Percentiles rank a stretch among this genome's conserved stretches.
phyloP scores from a whole-genome alignment of 2,797 vertebrate genomes.

The Ctenochaetus hawaiiensis region DNA sequence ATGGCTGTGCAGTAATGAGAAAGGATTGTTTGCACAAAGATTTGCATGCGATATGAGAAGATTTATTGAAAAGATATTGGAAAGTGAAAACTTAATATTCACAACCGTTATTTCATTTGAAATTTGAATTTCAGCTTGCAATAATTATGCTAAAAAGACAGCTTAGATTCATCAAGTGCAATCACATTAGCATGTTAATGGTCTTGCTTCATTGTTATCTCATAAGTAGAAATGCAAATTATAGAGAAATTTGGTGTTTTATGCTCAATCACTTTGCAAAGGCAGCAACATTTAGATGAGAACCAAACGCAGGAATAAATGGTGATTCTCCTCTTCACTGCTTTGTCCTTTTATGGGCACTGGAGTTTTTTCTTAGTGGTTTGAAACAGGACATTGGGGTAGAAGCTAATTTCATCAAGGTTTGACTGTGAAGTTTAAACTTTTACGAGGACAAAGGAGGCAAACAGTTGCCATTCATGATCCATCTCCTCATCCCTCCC shows the following conservation, averaged over 20 bases:
- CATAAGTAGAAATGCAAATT: conserved; percentile 31
- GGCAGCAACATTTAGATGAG: background rate
- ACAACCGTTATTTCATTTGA: conserved; percentile 29
- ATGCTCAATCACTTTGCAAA: background rate
- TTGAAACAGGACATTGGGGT: background rate
- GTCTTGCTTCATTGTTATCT: conserved; percentile 35
- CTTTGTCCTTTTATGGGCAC: background rate
- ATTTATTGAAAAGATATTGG: conserved; percentile 11
- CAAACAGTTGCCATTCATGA: background rate
- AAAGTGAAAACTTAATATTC: conserved; percentile 34
- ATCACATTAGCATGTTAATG: conserved; percentile 42
- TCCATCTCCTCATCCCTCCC: background rate
- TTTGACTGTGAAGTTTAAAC: conserved; percentile 19
- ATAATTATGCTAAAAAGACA: conserved; percentile 25
- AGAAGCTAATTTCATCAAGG: background rate
- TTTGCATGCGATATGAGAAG: background rate
- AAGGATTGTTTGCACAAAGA: conserved; percentile 14
- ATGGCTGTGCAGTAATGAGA: background rate
- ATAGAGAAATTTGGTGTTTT: background rate
- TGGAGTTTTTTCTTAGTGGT: background rate
- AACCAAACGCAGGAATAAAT: background rate
- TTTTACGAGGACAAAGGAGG: background rate
- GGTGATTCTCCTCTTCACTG: background rate
- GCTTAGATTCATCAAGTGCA: conserved; percentile 23
- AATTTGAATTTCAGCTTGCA: conserved; percentile 18